A percentile compares a stretch with the other conserved stretches of the same genome.
Evolutionary conservation across 1,140 invertebrate species (phyloP).

Genomic region (Drosophila arawakana): DNA sequence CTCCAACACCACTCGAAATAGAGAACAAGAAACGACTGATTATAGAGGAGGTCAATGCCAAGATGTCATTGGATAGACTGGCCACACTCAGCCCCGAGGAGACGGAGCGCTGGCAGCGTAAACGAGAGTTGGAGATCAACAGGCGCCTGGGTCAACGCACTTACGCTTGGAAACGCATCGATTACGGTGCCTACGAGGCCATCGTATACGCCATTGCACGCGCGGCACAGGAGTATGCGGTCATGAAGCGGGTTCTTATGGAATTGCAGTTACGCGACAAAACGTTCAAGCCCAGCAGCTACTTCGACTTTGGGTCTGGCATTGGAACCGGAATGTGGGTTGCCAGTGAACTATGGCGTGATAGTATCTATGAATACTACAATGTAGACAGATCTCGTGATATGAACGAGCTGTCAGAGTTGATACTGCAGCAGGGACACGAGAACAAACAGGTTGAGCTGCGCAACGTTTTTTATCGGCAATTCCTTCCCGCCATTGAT

Average conservation of each 20-base stretch:
- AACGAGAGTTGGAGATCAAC: slow-evolving; percentile 76
- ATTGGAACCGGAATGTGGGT: slow-evolving; percentile 94
- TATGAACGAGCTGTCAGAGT: slow-evolving; percentile 92
- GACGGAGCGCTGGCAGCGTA: slow-evolving; percentile 73
- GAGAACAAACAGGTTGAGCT: slow-evolving; percentile 86
- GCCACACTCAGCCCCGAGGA: slow-evolving; percentile 58
- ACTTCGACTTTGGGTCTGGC: slow-evolving; percentile 97
- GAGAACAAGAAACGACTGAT: slow-evolving; percentile 79
- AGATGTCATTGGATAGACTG: slow-evolving; percentile 68
- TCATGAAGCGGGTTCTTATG: slow-evolving; percentile 88
- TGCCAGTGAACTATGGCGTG: slow-evolving; percentile 89
- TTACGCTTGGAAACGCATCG: slow-evolving; percentile 90
- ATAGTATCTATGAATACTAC: slow-evolving; percentile 91
- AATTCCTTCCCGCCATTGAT: slow-evolving; percentile 91
- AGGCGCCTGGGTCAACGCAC: slow-evolving; percentile 85
- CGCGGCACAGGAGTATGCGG: slow-evolving; percentile 90
- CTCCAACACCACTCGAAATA: slow-evolving; percentile 87
- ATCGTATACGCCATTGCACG: slow-evolving; percentile 89
- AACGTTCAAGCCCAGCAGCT: slow-evolving; percentile 89
- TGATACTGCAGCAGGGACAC: slow-evolving; percentile 88
- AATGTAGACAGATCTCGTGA: slow-evolving; percentile 91
- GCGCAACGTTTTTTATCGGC: slow-evolving; percentile 89
- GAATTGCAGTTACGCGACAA: slow-evolving; percentile 89
- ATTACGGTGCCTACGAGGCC: slow-evolving; percentile 87
- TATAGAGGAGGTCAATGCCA: slow-evolving; percentile 68